Evolutionary conservation across 2,888 invertebrate genomes (phyloP), one percentile per base, ranked within the genome.

Genomic region (Nyleta sp.): DNA sequence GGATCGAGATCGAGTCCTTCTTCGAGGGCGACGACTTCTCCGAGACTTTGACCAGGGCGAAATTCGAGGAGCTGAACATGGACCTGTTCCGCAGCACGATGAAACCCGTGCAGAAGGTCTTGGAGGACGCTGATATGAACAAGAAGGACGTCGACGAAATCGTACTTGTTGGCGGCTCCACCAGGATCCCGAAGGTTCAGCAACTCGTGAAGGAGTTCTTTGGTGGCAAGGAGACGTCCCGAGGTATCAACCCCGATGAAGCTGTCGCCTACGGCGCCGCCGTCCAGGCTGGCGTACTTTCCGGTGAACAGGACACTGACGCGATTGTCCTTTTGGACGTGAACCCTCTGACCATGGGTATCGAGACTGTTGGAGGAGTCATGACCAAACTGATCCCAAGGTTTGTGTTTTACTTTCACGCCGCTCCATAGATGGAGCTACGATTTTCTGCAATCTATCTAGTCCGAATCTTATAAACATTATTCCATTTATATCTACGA

Each of bases 41-140:
- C 6, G 99, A 99, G 92, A 97, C 98, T 1, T 93, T 99, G 75
- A 99, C 99, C 86, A 95, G 99, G 89, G 99, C 99, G 87, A 99
- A 99, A 92, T 99, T 99, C 90, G 99, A 99, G 91, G 99, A 99
- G 91, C 92, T 99, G 90, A 99, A 99, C 93, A 97, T 98, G 97
- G 94, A 91, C 65, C 83, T 91, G 10, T 91, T 84, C 91, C 92
- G 92, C 82, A 94, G 92, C 79, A 95, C 94, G 68, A 91, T 94
- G 93, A 94, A 93, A 90, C 95, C 94, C 57, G 95, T 95, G 65
- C 94, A 93, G 90, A 94, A 94, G 90, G 97, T 99, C 10, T 92
- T 99, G 87, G 98, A 99, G 91, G 99, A 99, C 91, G 97, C 98
- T n/a, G 99, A 99, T 91, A 96, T 99, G 95, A 97, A 97, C 92